These are phyloP conservation scores for Labeo calbasu DNA, from an alignment of 2,797 vertebrate genomes.

Conservation along the genomic window DNA sequence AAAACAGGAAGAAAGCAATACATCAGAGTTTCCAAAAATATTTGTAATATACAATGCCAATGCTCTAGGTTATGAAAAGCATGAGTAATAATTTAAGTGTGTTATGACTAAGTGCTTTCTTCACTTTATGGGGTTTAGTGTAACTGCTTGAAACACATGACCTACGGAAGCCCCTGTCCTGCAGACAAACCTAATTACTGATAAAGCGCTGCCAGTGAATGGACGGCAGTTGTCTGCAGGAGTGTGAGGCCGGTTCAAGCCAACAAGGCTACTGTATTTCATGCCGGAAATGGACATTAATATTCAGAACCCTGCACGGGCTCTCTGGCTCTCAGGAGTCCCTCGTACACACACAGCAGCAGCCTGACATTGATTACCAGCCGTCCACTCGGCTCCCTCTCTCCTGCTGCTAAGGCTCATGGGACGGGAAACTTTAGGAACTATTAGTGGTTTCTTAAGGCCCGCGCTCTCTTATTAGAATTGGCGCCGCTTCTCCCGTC, in stretches of 20 bases:
- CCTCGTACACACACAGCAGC: constrained; percentile 28
- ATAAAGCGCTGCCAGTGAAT: constrained; percentile 49
- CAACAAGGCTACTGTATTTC: constrained; percentile 64
- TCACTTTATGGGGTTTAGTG: neutral
- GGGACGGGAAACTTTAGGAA: constrained; percentile 68
- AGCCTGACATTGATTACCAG: constrained; percentile 66
- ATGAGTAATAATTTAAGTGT: neutral
- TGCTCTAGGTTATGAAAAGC: neutral
- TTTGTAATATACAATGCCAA: neutral
- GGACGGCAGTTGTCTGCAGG: constrained; percentile 42
- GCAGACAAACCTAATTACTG: neutral
- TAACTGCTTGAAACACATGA: neutral
- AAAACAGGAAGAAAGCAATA: neutral
- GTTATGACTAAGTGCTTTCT: neutral
- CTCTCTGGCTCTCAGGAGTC: constrained; percentile 26
- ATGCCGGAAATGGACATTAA: constrained; percentile 67
- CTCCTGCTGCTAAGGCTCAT: constrained; percentile 58
- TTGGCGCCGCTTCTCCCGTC: constrained; percentile 59
- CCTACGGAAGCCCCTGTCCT: constrained; percentile 1
- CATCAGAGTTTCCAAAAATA: neutral
- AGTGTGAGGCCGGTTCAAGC: constrained; percentile 50
- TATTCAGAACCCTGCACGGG: constrained; percentile 60
- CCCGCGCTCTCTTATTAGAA: constrained; percentile 62
- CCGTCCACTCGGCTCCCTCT: constrained; percentile 47
- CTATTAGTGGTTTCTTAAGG: constrained; percentile 71